phyloP scores from a whole-genome alignment of 2,888 invertebrate species.

The Erebia ligea region DNA sequence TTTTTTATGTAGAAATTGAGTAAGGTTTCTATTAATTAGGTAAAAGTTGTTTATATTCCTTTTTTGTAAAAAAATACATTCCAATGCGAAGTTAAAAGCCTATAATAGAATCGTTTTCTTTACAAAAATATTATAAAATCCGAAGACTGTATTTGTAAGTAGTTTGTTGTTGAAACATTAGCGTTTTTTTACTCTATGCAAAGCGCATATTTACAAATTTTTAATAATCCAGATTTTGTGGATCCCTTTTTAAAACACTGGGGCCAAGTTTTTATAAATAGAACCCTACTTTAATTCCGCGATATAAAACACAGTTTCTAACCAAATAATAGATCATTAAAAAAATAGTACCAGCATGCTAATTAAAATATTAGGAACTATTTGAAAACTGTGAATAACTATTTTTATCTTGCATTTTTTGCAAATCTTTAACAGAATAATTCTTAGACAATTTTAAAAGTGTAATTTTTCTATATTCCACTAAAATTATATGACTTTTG shows the following conservation, averaged over 20 bases:
- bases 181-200: slow-evolving; percentile 59
- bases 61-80: slow-evolving; percentile 68
- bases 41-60: slow-evolving; percentile 56
- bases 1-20: slow-evolving; percentile 59
- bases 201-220: slow-evolving; percentile 65
- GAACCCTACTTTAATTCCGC: slow-evolving; percentile 35
- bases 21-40: slow-evolving; percentile 58
- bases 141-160: slow-evolving; percentile 75
- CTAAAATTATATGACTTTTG: slow-evolving; percentile 29
- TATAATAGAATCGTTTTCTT: slow-evolving; percentile 57
- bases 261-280: slow-evolving; percentile 77
- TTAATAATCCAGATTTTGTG: slow-evolving; percentile 70
- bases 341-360: slow-evolving; percentile 68
- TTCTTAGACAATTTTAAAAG: slow-evolving; percentile 25
- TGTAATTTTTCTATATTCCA: slow-evolving; percentile 36
- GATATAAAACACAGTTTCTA: slow-evolving; percentile 23
- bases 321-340: slow-evolving; percentile 21
- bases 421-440: slow-evolving; percentile 22
- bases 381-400: slow-evolving; percentile 24
- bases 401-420: slow-evolving; percentile 30
- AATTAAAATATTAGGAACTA: slow-evolving; percentile 25
- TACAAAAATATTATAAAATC: slow-evolving; percentile 61
- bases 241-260: slow-evolving; percentile 72
- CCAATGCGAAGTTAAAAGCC: slow-evolving; percentile 47
- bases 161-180: slow-evolving; percentile 61